A percentile compares a stretch with the other conserved stretches of the same genome.
These are phyloP conservation scores for Alces alces DNA, from an alignment of 2,113 vertebrate species.

Conservation along the genomic window DNA sequence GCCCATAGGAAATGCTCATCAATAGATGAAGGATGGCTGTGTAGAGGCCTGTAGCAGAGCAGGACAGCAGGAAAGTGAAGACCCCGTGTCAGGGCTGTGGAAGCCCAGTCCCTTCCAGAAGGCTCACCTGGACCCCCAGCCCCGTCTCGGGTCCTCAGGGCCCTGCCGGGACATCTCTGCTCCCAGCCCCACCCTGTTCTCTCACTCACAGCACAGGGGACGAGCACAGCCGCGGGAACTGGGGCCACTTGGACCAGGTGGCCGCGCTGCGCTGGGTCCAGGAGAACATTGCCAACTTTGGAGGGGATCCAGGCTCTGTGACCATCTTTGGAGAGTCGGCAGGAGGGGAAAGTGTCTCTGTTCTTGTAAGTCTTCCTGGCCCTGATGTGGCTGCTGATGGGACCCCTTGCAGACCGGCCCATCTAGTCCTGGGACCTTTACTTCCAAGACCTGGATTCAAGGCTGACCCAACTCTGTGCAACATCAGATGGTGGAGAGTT, in stretches of 20 bases:
- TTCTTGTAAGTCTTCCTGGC: conserved; percentile 78
- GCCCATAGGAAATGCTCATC: background rate
- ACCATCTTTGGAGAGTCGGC: conserved; percentile 92
- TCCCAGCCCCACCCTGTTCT: background rate
- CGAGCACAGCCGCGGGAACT: conserved; percentile 86
- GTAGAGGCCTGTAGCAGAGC: background rate
- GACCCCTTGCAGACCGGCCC: background rate
- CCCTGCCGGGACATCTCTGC: background rate
- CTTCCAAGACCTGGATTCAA: background rate
- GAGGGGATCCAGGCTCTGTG: conserved; percentile 86
- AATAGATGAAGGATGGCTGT: background rate
- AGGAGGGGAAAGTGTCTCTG: conserved; percentile 86
- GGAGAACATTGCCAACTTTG: conserved; percentile 89
- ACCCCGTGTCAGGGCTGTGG: background rate
- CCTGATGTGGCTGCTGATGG: background rate
- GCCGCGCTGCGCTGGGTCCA: conserved; percentile 89
- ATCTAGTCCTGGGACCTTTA: background rate
- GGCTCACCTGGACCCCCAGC: background rate
- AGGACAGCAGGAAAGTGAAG: background rate
- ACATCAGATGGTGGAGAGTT: background rate
- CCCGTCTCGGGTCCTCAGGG: background rate
- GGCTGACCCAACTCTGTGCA: background rate
- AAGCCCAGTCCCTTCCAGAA: background rate
- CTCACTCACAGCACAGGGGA: conserved; percentile 86
- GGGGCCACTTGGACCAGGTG: conserved; percentile 90